These are phyloP conservation scores for Plagiodera versicolora DNA, from an alignment of 2,888 invertebrate species.

Conservation along the genomic window DNA sequence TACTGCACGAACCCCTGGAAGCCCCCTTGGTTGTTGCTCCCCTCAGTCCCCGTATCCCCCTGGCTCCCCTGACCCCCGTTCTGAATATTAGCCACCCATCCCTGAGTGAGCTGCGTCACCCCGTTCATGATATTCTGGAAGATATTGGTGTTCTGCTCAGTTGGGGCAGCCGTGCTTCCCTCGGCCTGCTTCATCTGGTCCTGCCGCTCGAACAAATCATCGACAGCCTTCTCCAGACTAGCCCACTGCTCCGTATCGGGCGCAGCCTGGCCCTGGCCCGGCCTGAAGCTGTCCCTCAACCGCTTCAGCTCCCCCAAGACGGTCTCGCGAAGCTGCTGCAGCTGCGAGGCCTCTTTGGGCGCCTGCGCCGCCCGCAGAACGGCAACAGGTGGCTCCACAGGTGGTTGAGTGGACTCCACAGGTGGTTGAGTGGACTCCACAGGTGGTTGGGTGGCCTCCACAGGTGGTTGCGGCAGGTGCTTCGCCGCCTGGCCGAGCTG, in stretches of 20 bases:
- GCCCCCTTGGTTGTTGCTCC: conserved; percentile 20
- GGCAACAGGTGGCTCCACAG: not conserved
- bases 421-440: not conserved
- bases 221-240: conserved; percentile 31
- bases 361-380: conserved; percentile 1
- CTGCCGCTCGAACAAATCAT: conserved; percentile 31
- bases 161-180: not conserved
- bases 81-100: conserved; percentile 23
- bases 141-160: conserved; percentile 26
- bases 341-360: not conserved
- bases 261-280: conserved; percentile 22
- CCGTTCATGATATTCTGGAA: conserved; percentile 30
- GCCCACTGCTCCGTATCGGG: conserved; percentile 35
- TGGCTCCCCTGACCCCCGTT: not conserved
- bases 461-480: conserved; percentile 16
- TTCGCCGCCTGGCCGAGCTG: conserved; percentile 27
- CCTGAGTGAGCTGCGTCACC: conserved; percentile 26
- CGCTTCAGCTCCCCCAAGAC: conserved; percentile 28
- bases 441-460: conserved; percentile 3
- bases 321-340: conserved; percentile 27
- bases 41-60: not conserved
- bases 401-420: not conserved
- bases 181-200: conserved; percentile 9
- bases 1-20: conserved; percentile 34
- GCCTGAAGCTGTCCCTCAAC: conserved; percentile 31